These are phyloP conservation scores for Anneissia japonica DNA, from an alignment of 35 echinoderm and acorn worm genomes.

Conservation along the genomic window DNA sequence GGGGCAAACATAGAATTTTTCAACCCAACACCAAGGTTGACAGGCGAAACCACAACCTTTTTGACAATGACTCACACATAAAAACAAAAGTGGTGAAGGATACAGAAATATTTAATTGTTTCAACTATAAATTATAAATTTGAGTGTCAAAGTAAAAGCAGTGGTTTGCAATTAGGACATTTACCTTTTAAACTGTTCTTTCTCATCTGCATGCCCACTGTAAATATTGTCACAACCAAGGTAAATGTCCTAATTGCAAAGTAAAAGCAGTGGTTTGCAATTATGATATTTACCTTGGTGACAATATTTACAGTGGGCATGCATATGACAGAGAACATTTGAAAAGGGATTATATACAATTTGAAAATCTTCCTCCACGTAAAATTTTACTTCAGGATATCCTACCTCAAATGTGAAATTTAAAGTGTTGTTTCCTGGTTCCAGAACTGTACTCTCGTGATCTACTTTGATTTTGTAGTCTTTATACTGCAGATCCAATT, in stretches of 20 bases:
- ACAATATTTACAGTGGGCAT: background rate
- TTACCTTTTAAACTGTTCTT: too few species aligned
- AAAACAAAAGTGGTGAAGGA: too few species aligned
- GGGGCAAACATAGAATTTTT: too few species aligned
- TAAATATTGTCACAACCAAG: background rate
- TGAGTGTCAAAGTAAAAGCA: too few species aligned
- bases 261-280: background rate
- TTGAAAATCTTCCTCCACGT: background rate
- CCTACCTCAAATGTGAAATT: conserved; percentile 72
- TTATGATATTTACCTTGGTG: background rate
- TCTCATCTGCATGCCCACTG: too few species aligned
- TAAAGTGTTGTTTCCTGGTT: conserved; percentile 49
- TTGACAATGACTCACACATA: too few species aligned
- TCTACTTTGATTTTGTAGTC: conserved; percentile 27
- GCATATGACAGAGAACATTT: too few species aligned
- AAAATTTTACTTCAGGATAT: background rate
- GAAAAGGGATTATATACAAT: background rate
- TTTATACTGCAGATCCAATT: conserved; percentile 54
- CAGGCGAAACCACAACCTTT: too few species aligned
- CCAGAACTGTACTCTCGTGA: conserved; percentile 25
- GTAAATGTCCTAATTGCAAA: background rate
- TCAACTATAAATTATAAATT: too few species aligned
- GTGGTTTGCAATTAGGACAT: too few species aligned
- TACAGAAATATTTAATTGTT: too few species aligned
- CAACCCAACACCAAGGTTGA: too few species aligned